These are phyloP conservation scores for Nezara viridula DNA, from an alignment of 2,888 invertebrate genomes.

Conservation along the genomic window DNA sequence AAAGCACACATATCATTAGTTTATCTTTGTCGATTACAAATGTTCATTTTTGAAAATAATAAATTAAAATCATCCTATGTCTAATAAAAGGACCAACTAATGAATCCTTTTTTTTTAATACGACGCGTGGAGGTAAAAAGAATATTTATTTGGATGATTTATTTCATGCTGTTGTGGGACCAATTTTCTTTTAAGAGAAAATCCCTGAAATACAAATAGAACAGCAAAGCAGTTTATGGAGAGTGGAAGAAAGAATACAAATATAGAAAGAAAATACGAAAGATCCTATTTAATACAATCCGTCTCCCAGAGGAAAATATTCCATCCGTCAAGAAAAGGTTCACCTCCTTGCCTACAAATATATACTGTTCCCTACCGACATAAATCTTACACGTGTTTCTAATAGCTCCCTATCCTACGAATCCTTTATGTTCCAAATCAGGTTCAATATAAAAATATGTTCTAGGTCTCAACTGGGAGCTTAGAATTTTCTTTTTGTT, in stretches of 20 bases:
- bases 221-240: background rate
- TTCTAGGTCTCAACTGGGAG: background rate
- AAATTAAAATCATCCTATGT: no score
- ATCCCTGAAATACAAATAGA: background rate
- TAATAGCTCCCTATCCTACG: background rate
- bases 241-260: background rate
- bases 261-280: background rate
- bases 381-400: conserved; percentile 21
- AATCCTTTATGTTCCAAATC: background rate
- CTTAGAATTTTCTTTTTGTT: background rate
- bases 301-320: background rate
- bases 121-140: no score
- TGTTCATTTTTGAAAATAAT: no score
- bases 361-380: background rate
- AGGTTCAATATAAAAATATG: background rate
- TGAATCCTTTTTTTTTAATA: no score
- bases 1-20: no score
- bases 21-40: no score
- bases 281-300: background rate
- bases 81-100: no score
- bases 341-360: background rate
- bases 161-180: background rate
- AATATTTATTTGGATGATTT: background rate
- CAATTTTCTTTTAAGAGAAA: background rate
- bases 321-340: background rate